Percentiles rank a stretch among this genome's conserved stretches.
These are phyloP conservation scores for Epinotia nisella DNA, from an alignment of 2,888 invertebrate species.

Conservation along the genomic window DNA sequence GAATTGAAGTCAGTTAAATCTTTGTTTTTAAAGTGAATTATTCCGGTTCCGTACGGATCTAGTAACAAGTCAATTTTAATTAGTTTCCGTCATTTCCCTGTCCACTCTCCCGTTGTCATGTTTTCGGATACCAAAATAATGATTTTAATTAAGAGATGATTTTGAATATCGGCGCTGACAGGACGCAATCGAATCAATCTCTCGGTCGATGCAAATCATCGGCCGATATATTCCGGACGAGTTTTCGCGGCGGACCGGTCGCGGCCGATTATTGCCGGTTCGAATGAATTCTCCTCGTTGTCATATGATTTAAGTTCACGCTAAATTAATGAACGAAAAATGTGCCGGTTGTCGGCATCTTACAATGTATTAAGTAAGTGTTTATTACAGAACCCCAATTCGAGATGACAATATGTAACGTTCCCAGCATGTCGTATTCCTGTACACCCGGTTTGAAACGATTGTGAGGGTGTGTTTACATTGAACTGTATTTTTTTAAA, in stretches of 20 bases:
- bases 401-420: slow-evolving; percentile 1
- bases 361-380: slow-evolving; percentile 2
- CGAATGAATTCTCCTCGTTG: slow-evolving; percentile 55
- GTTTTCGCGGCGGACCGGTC: slow-evolving; percentile 60
- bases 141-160: slow-evolving; percentile 28
- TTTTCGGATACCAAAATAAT: slow-evolving; percentile 11
- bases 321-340: slow-evolving; percentile 41
- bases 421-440: not conserved
- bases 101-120: not conserved
- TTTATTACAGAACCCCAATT: slow-evolving; percentile 10
- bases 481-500: no score
- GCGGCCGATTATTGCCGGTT: slow-evolving; percentile 58
- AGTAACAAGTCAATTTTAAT: not conserved
- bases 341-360: slow-evolving; percentile 18
- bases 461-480: no score
- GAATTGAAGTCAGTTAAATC: no score
- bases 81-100: not conserved
- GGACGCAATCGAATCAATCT: slow-evolving; percentile 42
- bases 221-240: slow-evolving; percentile 53
- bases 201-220: slow-evolving; percentile 52
- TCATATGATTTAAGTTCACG: slow-evolving; percentile 44
- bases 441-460: no score
- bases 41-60: no score
- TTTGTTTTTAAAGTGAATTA: no score
- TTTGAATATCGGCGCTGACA: slow-evolving; percentile 40